These are phyloP conservation scores for Trypoxylus dichotomus DNA, from an alignment of 1,140 invertebrate genomes.

Conservation along the genomic window DNA sequence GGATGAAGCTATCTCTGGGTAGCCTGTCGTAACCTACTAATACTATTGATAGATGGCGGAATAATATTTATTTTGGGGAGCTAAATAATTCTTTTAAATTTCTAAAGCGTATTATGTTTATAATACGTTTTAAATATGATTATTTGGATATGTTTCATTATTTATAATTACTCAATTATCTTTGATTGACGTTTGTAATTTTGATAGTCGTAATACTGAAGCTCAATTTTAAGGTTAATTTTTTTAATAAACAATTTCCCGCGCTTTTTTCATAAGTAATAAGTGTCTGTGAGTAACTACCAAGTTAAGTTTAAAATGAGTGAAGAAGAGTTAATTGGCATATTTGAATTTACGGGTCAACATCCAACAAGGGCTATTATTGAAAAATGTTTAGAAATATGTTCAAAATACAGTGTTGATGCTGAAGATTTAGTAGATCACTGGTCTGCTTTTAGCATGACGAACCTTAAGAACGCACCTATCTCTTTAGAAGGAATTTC, in stretches of 20 bases:
- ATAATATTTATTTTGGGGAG: no score
- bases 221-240: no score
- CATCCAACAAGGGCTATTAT: neutral
- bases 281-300: neutral
- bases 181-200: neutral
- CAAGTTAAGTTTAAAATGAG: neutral
- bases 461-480: neutral
- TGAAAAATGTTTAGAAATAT: slow-evolving; percentile 12
- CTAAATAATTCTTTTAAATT: no score
- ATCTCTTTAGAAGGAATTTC: neutral
- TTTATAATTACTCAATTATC: no score
- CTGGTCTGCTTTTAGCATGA: neutral
- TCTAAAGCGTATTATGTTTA: no score
- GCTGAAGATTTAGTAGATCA: neutral
- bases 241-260: neutral
- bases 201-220: neutral
- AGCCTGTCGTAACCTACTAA: no score
- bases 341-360: neutral
- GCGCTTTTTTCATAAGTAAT: neutral
- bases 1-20: no score
- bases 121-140: no score
- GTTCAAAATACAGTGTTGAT: neutral
- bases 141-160: no score
- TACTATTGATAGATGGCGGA: no score
- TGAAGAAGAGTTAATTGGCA: neutral